A percentile compares a stretch with the other conserved stretches of the same genome.
These are phyloP conservation scores for Chelon auratus DNA, from an alignment of 2,797 vertebrate genomes.

Conservation along the genomic window DNA sequence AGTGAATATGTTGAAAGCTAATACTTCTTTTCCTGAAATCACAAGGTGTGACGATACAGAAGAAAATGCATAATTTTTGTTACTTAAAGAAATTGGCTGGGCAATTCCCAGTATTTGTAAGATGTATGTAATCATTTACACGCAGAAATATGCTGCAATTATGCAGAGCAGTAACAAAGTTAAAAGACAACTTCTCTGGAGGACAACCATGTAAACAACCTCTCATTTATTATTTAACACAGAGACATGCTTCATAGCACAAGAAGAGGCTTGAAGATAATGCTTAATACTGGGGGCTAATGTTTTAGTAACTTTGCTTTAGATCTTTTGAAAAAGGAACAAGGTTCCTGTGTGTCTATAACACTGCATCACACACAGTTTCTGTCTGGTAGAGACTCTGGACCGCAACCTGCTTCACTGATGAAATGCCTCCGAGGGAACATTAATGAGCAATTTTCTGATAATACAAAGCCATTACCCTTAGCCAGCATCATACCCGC, in stretches of 20 bases:
- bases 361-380: constrained; percentile 35
- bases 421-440: constrained; percentile 62
- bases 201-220: constrained; percentile 59
- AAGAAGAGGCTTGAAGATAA: constrained; percentile 50
- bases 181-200: constrained; percentile 56
- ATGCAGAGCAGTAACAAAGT: constrained; percentile 42
- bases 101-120: constrained; percentile 21
- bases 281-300: constrained; percentile 36
- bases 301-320: constrained; percentile 50
- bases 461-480: constrained; percentile 66
- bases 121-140: constrained; percentile 30
- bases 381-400: constrained; percentile 35
- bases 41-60: neutral
- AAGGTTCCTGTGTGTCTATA: constrained; percentile 23
- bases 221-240: constrained; percentile 64
- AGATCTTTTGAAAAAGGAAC: constrained; percentile 40
- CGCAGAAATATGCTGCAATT: constrained; percentile 43
- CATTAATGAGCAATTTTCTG: constrained; percentile 70
- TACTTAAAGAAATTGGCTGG: constrained; percentile 20
- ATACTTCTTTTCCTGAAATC: constrained; percentile 9
- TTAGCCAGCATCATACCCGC: constrained; percentile 45
- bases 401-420: constrained; percentile 46
- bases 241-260: constrained; percentile 32
- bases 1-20: constrained; percentile 5
- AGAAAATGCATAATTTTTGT: constrained; percentile 3